Evolutionary conservation across 1,140 invertebrate species (phyloP), one percentile per base, ranked within the genome.

Genomic region (Drosophila parvula): DNA sequence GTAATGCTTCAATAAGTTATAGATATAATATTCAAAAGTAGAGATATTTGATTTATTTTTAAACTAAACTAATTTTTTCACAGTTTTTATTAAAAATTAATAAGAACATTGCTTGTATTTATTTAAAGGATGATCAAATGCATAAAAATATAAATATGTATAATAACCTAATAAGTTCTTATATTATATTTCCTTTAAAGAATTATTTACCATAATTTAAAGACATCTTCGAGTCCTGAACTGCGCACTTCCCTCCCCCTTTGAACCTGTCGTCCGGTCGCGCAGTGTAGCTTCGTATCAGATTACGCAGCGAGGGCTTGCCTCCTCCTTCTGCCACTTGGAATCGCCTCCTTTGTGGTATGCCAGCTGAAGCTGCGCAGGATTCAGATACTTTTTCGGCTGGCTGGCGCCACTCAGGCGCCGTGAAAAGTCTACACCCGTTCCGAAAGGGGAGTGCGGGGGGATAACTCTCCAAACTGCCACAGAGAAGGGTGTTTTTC

Each of bases 381-480:
- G 67, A 68, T 78, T 63, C 47, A 40, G 53, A 32, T 70, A 78
- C 45, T 80, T 82, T 63, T 64, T 43, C 18, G 50, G 50, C 55
- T 64, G 73, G 48, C 60, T 78, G 79, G 80, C 83, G 80, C 73
- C 83, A 73, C 63, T 81, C 64, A 69, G 81, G 50, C 81, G 75
- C 67, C 53, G 45, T 84, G 41, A 27, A 60, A 74, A 74, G 69
- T 38, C 81, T 60, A 41, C 62, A 68, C 53, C 10, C 50, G 69
- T 44, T 53, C 62, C 62, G 4, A 12, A 5, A 32, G 28, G 28
- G 47, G 28, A 32, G 47, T 16, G 28, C 28, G 18, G 14, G 32
- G 61, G 61, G 57, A 59, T 44, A 58, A 50, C 47, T 53, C 59
- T 40, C 47, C 62, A 50, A 9, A n/a, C 48, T 36, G 41, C 16